Conservation (phyloP, 2,113 vertebrate species). For the Passer montanus region DNA sequence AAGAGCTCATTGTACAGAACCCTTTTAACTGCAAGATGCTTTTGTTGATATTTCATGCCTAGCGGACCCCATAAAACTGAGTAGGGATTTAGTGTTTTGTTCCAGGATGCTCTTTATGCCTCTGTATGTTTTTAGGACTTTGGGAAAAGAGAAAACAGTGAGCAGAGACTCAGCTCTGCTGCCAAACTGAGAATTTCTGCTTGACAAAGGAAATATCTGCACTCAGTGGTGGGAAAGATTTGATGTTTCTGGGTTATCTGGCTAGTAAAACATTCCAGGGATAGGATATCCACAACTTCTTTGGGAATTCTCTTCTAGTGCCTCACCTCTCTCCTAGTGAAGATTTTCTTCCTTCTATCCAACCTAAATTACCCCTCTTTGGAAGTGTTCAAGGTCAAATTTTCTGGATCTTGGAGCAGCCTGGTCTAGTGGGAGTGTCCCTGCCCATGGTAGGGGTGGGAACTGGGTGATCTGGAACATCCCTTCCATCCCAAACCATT, state of each 20-base stretch:
- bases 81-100: not conserved
- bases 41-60: not conserved
- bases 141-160: not conserved
- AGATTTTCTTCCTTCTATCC: not conserved
- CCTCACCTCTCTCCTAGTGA: not conserved
- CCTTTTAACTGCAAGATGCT: not conserved
- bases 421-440: not conserved
- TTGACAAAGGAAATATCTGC: not conserved
- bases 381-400: not conserved
- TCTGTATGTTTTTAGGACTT: not conserved
- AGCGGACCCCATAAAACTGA: not conserved
- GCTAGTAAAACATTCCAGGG: not conserved
- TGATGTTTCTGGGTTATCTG: not conserved
- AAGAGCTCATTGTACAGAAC: not conserved
- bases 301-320: not conserved
- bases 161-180: not conserved
- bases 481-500: not conserved
- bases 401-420: not conserved
- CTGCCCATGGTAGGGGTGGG: not conserved
- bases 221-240: not conserved
- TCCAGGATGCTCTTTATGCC: not conserved
- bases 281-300: not conserved
- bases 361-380: not conserved
- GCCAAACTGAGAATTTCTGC: not conserved
- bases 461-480: fast-evolving